phyloP scores from a whole-genome alignment of 2,113 vertebrate species.

The Alouatta palliata region DNA sequence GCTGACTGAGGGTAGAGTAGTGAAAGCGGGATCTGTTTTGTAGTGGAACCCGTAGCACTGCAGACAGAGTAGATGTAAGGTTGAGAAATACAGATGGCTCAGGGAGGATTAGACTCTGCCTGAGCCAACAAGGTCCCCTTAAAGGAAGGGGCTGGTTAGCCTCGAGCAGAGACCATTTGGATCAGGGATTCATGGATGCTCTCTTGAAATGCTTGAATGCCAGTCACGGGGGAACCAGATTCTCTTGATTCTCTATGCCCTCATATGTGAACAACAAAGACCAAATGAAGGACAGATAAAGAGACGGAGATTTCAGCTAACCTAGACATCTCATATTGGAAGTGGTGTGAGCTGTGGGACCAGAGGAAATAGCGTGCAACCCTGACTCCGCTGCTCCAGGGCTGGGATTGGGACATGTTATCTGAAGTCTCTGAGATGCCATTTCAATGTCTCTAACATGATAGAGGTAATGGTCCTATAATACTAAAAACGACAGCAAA shows the following conservation, averaged over 20 bases:
- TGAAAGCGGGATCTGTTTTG: accelerated
- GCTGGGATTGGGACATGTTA: neutral
- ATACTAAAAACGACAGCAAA: neutral
- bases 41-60: neutral
- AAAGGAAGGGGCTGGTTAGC: neutral
- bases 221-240: neutral
- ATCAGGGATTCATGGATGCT: neutral
- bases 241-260: neutral
- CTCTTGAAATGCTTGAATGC: neutral
- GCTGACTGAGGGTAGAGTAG: neutral
- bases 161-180: neutral
- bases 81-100: neutral
- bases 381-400: neutral
- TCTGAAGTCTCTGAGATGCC: neutral
- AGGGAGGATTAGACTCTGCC: too few relatives aligned
- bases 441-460: neutral
- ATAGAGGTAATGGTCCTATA: neutral
- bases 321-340: neutral
- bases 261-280: neutral
- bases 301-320: neutral
- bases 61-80: neutral
- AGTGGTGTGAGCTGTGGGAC: neutral
- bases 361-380: neutral
- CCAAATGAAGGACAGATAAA: neutral
- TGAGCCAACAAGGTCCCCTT: neutral